phyloP scores from a whole-genome alignment of 2,888 invertebrate species.

The Ichneumoninae sp. region DNA sequence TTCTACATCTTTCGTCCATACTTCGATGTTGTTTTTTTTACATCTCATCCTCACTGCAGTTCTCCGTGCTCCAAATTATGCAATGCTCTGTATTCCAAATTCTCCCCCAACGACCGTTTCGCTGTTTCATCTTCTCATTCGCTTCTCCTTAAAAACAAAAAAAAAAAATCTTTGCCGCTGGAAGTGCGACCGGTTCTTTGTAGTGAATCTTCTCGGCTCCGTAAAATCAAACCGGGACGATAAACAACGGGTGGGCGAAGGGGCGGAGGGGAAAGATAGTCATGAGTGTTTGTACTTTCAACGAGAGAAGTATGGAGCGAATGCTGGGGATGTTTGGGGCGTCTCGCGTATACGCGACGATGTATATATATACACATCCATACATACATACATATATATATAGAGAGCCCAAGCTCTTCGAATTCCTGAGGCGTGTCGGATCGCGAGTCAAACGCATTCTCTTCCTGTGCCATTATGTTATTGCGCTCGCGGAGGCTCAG shows the following conservation, averaged over 20 bases:
- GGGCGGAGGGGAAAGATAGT: neutral
- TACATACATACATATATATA: neutral
- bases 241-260: conserved; percentile 68
- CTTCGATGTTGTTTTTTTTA: neutral
- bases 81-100: too few species aligned
- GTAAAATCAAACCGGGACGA: conserved; percentile 58
- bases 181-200: too few species aligned
- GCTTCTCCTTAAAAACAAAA: neutral
- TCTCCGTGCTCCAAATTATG: neutral
- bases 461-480: conserved; percentile 81
- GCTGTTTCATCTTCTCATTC: neutral
- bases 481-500: conserved; percentile 71
- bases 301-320: conserved; percentile 63
- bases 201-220: too few species aligned
- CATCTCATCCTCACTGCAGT: too few species aligned
- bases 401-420: conserved; percentile 73
- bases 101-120: neutral
- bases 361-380: neutral
- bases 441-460: conserved; percentile 82
- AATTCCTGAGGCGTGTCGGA: conserved; percentile 82
- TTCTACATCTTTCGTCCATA: neutral
- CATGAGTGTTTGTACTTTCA: conserved; percentile 74
- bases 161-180: too few species aligned
- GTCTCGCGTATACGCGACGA: conserved; percentile 69
- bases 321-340: conserved; percentile 79